A percentile compares a stretch with the other conserved stretches of the same genome.
Evolutionary conservation across 2,113 vertebrate species (phyloP).

Genomic region (Ivindomyrus marchei): DNA sequence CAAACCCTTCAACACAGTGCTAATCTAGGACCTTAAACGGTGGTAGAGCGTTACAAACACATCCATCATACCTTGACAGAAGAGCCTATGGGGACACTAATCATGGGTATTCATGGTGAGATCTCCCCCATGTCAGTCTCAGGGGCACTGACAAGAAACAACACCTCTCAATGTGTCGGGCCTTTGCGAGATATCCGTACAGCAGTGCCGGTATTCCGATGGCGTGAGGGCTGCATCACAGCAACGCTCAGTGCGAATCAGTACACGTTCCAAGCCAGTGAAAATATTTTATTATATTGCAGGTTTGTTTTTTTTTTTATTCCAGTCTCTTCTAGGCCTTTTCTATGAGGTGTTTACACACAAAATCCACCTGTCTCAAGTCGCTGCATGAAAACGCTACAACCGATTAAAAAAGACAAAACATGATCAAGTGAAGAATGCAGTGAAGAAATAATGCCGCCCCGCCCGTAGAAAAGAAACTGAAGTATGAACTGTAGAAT

Average conservation of each 20-base stretch:
- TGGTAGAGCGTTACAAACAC: constrained; percentile 5
- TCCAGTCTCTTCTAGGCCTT: background rate
- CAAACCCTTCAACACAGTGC: background rate
- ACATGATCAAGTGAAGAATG: background rate
- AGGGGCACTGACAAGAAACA: background rate
- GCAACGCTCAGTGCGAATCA: background rate
- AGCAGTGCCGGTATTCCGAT: background rate
- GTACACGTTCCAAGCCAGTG: background rate
- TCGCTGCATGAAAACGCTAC: constrained; percentile 10
- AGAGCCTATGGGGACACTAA: constrained; percentile 21
- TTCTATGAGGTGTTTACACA: constrained; percentile 6
- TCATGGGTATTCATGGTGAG: background rate
- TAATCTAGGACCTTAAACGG: constrained; percentile 1
- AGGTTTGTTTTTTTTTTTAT: background rate
- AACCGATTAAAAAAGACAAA: background rate
- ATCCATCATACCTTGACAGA: constrained; percentile 26
- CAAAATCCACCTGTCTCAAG: constrained; percentile 34
- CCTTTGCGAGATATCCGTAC: background rate
- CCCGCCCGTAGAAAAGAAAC: background rate
- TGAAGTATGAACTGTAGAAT: background rate
- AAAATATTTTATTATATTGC: background rate
- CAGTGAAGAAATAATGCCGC: background rate
- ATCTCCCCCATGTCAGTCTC: background rate
- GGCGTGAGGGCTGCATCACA: background rate
- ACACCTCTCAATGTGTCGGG: background rate